Evolutionary conservation across 2,113 vertebrate genomes (phyloP), one percentile per base, ranked within the genome.

Genomic region (Bubo scandiacus): DNA sequence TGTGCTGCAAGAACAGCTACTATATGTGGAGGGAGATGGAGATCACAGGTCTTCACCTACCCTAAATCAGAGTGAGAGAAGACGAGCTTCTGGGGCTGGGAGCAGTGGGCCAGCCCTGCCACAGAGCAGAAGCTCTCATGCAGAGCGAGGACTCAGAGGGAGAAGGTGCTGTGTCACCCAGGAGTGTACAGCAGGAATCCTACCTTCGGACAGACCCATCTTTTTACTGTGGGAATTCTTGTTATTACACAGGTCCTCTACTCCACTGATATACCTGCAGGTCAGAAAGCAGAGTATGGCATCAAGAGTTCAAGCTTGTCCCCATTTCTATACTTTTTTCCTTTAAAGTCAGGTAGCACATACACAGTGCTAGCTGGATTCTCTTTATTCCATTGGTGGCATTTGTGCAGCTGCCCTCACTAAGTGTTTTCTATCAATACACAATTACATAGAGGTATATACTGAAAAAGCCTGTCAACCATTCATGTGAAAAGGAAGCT

Each of bases 101-200:
- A 52, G 38, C 12, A 49, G 15, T 6, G 9, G 22, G 5, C 22
- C 88, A 22, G 13, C 6, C 34, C 34, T 57, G 8, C 8, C 2
- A 5, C 7, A 16, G 58, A 43, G 12, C 6, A 52, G 57, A 27
- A 80, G 14, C 2, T 72, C 15, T 54, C 11, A 22, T 17, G 29
- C 5, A 45, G 36, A 42, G 27, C 0, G 0, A 74, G 26, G 30
- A 52, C 15, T 22, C 7, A 3, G 6, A 66, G 7, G 10, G 5
- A 27, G 16, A 26, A 74, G 18, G 5, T 36, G 29, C 11, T 54
- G 3, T 40, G 13, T 62, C 45, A 22, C 30, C 10, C 16, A 59
- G 30, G 27, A 83, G 19, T 3, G 3, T 4, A 15, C 4, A 6
- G 18, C 36, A 85, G 32, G 18, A 92, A 49, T 67, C 10, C 29